Evolutionary conservation across 2,888 invertebrate species (phyloP).

Genomic region (Shargacucullia verbasci): DNA sequence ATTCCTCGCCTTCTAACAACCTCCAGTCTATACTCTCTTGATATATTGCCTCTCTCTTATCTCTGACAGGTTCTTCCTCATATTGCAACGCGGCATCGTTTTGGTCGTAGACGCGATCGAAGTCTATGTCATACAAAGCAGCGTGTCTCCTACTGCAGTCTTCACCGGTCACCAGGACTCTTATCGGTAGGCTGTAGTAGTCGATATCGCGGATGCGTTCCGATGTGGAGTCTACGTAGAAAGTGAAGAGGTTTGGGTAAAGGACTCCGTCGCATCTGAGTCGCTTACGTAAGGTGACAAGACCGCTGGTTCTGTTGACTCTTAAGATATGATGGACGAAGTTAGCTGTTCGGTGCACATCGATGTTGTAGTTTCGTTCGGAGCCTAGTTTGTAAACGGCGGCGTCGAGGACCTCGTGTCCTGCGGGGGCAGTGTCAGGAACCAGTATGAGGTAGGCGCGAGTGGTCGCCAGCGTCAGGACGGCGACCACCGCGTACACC

Average conservation of each 20-base stretch:
- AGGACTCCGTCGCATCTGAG: constrained; percentile 94
- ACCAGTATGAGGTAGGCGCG: constrained; percentile 89
- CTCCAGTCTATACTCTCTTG: constrained; percentile 83
- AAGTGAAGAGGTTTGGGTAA: constrained; percentile 95
- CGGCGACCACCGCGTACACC: constrained; percentile 71
- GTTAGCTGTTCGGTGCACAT: constrained; percentile 94
- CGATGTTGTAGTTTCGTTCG: constrained; percentile 93
- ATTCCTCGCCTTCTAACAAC: constrained; percentile 81
- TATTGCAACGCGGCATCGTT: constrained; percentile 82
- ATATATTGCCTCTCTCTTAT: constrained; percentile 76
- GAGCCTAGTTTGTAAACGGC: constrained; percentile 94
- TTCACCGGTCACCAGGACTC: constrained; percentile 92
- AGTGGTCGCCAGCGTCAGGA: constrained; percentile 71
- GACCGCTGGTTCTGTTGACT: constrained; percentile 93
- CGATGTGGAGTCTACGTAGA: constrained; percentile 96
- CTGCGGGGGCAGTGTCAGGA: constrained; percentile 89
- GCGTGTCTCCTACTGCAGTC: constrained; percentile 91
- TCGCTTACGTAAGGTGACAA: constrained; percentile 92
- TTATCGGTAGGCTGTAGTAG: constrained; percentile 94
- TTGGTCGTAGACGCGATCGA: constrained; percentile 88
- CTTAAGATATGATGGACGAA: constrained; percentile 94
- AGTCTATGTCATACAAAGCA: constrained; percentile 89
- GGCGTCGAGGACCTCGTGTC: constrained; percentile 93
- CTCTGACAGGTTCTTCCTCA: constrained; percentile 80
- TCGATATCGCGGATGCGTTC: constrained; percentile 94